Evolutionary conservation across 2,888 invertebrate genomes (phyloP).

Genomic region (Lochmaea capreae): DNA sequence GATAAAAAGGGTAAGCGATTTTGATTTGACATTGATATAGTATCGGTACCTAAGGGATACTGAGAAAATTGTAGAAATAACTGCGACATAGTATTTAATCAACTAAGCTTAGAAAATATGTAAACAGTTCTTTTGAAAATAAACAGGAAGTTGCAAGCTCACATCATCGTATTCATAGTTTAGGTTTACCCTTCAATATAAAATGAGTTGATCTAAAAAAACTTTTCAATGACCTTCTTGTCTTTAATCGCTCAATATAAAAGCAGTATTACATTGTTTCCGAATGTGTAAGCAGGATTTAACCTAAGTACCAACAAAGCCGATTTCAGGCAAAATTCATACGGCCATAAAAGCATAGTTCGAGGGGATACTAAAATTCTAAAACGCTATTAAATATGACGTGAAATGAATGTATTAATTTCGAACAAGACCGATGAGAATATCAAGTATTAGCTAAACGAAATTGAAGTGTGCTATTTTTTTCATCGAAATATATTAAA

Average conservation of each 20-base stretch:
- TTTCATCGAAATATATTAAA: not conserved
- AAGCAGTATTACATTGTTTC: slow-evolving; percentile 16
- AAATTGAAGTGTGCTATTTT: not conserved
- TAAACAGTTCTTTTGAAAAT: no score
- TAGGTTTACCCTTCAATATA: not conserved
- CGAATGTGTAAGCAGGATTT: slow-evolving; percentile 13
- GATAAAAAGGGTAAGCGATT: no score
- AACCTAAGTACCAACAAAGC: slow-evolving; percentile 11
- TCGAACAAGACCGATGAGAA: slow-evolving; percentile 9
- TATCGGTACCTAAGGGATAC: no score
- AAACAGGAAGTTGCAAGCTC: not conserved
- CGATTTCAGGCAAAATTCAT: slow-evolving; percentile 13
- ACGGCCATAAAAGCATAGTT: slow-evolving; percentile 15
- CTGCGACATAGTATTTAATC: no score
- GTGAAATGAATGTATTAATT: slow-evolving; percentile 15
- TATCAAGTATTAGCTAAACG: slow-evolving; percentile 1
- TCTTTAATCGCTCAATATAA: slow-evolving; percentile 11
- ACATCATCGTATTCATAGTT: not conserved
- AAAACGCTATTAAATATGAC: slow-evolving; percentile 12
- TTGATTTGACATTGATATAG: no score
- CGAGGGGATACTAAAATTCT: slow-evolving; percentile 14
- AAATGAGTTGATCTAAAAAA: not conserved
- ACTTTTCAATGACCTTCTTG: slow-evolving; percentile 1
- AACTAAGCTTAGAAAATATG: no score
- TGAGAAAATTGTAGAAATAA: no score